Evolutionary conservation across 2,888 invertebrate genomes (phyloP).

Genomic region (Copidosoma aretas): DNA sequence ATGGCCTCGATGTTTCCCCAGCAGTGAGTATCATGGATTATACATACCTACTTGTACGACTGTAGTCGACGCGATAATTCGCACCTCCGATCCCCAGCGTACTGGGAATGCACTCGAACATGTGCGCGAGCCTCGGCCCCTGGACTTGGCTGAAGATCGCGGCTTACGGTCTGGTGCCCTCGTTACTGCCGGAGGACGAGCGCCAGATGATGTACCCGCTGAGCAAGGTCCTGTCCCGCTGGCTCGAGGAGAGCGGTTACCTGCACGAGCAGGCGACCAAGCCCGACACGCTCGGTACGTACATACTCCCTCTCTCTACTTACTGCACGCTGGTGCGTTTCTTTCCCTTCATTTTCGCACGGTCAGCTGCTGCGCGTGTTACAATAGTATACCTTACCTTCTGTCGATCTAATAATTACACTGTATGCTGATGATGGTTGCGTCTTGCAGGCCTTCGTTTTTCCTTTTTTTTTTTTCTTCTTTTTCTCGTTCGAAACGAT

Average conservation of each 20-base stretch:
- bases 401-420: too few species aligned
- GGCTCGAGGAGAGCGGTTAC: slow-evolving; percentile 55
- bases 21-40: slow-evolving; percentile 54
- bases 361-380: too few species aligned
- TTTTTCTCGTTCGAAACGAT: too few species aligned
- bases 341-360: too few species aligned
- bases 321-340: too few species aligned
- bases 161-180: slow-evolving; percentile 51
- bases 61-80: too few species aligned
- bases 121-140: slow-evolving; percentile 54
- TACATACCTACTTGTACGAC: too few species aligned
- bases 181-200: slow-evolving; percentile 48
- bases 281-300: slow-evolving; percentile 75
- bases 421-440: too few species aligned
- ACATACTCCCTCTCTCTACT: background rate
- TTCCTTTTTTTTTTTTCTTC: too few species aligned
- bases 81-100: slow-evolving; percentile 60
- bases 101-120: slow-evolving; percentile 65
- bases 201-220: slow-evolving; percentile 51
- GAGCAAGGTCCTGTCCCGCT: slow-evolving; percentile 36
- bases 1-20: slow-evolving; percentile 72
- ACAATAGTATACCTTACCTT: too few species aligned
- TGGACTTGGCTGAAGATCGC: slow-evolving; percentile 42
- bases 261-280: slow-evolving; percentile 73
- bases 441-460: too few species aligned